Evolutionary conservation across 2,888 invertebrate species (phyloP), one percentile per base, ranked within the genome.

Genomic region (Caenorhabditis sp.): DNA sequence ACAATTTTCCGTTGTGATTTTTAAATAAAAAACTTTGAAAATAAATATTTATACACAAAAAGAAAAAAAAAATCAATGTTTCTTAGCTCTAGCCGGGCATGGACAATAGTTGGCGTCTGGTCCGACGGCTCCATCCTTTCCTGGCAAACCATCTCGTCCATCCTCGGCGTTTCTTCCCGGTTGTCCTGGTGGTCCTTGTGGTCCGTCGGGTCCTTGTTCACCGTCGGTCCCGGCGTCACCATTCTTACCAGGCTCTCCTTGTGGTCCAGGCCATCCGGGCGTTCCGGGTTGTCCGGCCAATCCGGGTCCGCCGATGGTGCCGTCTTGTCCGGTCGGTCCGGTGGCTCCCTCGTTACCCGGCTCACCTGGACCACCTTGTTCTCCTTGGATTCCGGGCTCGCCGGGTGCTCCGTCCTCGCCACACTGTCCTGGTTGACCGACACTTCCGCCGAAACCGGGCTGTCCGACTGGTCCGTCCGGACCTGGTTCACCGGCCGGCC

Each of bases 61-160:
- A n/a, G n/a, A n/a, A n/a, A n/a, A n/a, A n/a, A n/a, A n/a, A 31
- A 19, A 50, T 43, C 62, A 74, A 54, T 74, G 74, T 61, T 69
- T 69, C 62, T 74, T 74, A 57, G 73, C 73, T 61, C 74, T 62
- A n/a, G 69, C 66, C 51, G 80, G 80, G 62, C 80, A 80, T 63
- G 80, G 80, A 53, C 80, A 80, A 66, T 80, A 80, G 68, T 80
- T 78, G 67, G 80, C 78, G 59, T 80, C 80, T 57, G 65, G 73
- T 66, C 80, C 80, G n/a, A 69, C 60, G 24, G 62, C 59, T 61
- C 80, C 80, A 54, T 74, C 66, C 60, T 74, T 71, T 76, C 80
- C 80, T 43, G 76, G 73, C 8, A 69, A 37, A 58, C 79, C 79
- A 26, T 71, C 72, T 51, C 61, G 65, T 63, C 79, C 79, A 58